These are phyloP conservation scores for Muscidifurax raptorellus DNA, from an alignment of 1,140 invertebrate species.

Conservation along the genomic window DNA sequence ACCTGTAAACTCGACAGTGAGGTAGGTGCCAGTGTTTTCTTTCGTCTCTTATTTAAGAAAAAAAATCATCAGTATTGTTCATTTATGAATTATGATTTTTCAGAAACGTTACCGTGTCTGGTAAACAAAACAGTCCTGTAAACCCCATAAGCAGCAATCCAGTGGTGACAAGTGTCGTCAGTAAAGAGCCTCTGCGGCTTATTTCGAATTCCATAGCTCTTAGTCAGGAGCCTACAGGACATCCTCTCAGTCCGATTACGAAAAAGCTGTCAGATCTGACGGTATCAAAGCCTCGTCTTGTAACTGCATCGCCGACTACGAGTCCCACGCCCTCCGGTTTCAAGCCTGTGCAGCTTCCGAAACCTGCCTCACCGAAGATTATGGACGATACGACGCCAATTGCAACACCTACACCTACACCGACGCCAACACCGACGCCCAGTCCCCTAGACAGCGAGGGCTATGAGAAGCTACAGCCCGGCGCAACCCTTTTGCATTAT, in stretches of 20 bases:
- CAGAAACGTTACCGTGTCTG: background rate
- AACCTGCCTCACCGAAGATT: slow-evolving; percentile 65
- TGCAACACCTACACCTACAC: slow-evolving; percentile 68
- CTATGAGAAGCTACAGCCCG: slow-evolving; percentile 69
- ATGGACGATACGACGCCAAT: slow-evolving; percentile 66
- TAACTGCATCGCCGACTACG: slow-evolving; percentile 64
- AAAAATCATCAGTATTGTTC: background rate
- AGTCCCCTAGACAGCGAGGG: slow-evolving; percentile 65
- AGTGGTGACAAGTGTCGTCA: background rate
- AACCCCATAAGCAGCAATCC: slow-evolving; percentile 17
- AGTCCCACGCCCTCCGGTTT: slow-evolving; percentile 66
- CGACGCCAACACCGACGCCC: slow-evolving; percentile 68
- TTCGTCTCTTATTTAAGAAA: background rate
- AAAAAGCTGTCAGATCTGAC: slow-evolving; percentile 63
- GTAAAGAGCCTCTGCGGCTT: slow-evolving; percentile 40
- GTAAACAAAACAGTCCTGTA: slow-evolving; percentile 34
- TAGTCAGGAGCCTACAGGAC: slow-evolving; percentile 29
- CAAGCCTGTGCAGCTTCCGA: slow-evolving; percentile 63
- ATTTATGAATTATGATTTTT: background rate
- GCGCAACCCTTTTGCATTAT: slow-evolving; percentile 77
- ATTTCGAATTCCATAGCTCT: slow-evolving; percentile 32
- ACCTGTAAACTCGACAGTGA: background rate
- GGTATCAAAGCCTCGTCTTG: slow-evolving; percentile 63
- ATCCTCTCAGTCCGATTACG: slow-evolving; percentile 56
- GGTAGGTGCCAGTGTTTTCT: background rate